Evolutionary conservation across 2,113 vertebrate species (phyloP), one percentile per base, ranked within the genome.

Genomic region (Scytalopus superciliaris): DNA sequence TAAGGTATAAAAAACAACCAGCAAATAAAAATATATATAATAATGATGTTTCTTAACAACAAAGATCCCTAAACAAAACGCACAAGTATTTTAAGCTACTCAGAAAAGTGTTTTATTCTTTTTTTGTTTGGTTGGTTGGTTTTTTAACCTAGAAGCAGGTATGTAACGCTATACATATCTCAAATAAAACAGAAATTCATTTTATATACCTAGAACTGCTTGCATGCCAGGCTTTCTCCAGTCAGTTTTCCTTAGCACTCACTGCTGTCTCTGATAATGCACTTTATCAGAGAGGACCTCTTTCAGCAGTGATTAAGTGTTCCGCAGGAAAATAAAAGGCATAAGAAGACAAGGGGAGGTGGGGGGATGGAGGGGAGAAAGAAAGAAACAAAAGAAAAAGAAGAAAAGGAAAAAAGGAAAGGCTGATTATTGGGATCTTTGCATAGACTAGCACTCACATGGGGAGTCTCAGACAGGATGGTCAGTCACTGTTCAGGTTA

Each of bases 341-440:
- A 8, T 30, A 49, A 59, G 14, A 39, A 23, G 7, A 67, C 35
- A 30, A 28, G 17, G 11, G 31, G 3, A 42, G 40, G 40, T 42
- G 2, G 8, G 7, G 4, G 11, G 19, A 22, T 8, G 6, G 24
- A 12, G 9, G 14, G 16, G 15, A 8, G 15, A 33, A 47, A 33
- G 5, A 14, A 3, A 13, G 28, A 22, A 19, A 16, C 4, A 21
- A 22, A 24, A 16, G 2, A 15, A 37, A 33, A 31, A 4, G 11
- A n/a, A 8, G 2, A 55, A 30, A 40, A 16, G 5, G 0, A 10
- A 33, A 42, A 15, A 17, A 5, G 1, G 4, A 30, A 49, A 14
- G 7, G 6, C 45, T 47, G 19, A 47, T 47, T 47, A 47, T 47
- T 47, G 45, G 19, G 45, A 21, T 47, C 45, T 21, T 22, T 22